Evolutionary conservation across 2,888 invertebrate genomes (phyloP).

Genomic region (Lasioglossum oenotherae): DNA sequence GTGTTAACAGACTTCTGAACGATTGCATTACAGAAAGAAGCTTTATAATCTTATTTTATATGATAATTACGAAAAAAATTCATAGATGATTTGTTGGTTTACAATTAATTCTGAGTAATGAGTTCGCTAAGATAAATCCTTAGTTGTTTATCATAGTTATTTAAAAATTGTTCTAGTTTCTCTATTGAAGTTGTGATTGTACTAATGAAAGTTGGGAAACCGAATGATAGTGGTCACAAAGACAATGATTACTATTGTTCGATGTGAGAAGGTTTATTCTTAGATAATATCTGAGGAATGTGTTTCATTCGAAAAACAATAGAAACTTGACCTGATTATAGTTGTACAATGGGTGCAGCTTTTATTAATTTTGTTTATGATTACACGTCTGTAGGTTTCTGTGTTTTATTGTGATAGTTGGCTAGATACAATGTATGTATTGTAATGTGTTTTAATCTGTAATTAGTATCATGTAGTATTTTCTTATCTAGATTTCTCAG

Average conservation of each 20-base stretch:
- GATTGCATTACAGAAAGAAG: neutral
- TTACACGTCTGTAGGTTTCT: neutral
- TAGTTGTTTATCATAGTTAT: neutral
- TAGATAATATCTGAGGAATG: neutral
- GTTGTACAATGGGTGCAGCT: neutral
- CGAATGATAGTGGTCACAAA: neutral
- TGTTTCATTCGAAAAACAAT: neutral
- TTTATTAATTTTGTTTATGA: neutral
- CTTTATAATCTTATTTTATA: neutral
- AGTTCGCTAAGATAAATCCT: neutral
- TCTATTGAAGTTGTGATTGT: neutral
- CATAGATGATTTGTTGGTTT: neutral
- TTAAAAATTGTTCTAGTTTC: neutral
- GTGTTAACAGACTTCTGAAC: neutral
- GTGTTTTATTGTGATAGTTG: neutral
- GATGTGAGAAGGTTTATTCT: neutral
- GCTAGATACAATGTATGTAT: neutral
- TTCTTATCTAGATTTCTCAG: neutral
- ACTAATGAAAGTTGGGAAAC: neutral
- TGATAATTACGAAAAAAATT: neutral
- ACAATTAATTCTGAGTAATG: neutral
- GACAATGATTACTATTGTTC: neutral
- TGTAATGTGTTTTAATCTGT: neutral
- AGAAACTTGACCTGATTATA: neutral
- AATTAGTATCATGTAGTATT: neutral